Base-by-base conservation (phyloP, 1,140 invertebrate genomes). In the Pseudomyrmex dendroicus region DNA sequence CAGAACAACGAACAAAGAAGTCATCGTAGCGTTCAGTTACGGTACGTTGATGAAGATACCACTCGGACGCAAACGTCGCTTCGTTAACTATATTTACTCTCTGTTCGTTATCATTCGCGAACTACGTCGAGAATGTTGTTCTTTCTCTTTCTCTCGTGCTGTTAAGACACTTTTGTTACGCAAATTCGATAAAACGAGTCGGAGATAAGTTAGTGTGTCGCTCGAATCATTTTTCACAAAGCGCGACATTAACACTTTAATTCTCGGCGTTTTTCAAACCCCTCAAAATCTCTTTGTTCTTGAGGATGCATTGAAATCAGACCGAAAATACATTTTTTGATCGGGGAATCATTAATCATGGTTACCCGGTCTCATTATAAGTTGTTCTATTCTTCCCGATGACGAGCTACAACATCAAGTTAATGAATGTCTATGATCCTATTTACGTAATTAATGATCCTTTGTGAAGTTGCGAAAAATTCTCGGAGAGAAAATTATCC, bases 401-500 rank as follows among this genome's bases (percentile, higher is more conserved):
- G 76, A 78, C 66, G 57, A 59, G 76, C 66, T 80, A 48, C 76
- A 78, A 78, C 66, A 80, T 80, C 76, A 46, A 70, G 76, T 80
- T 80, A 80, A 80, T 80, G 64, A 80, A 80, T 80, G 64, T 80
- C 76, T 80, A 80, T 80, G 76, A 72, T 72, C 66, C 76, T 80
- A 61, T 80, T 80, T 80, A 70, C 44, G 20, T 80, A 80, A 80
- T 80, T 80, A 72, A 80, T 80, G 76, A 72, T 72, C 76, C 35
- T 35, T 35, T 35, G 35, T 59, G 76, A 72, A 20, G 44, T 61
- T 59, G 54, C 46, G 17, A 80, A 50, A 70, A 59, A 72, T 61
- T 0, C n/a, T 61, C 44, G 46, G 4, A 35, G 76, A 35, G 76
- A 25, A 72, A 70, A 80, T 80, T 59, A 68, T 80, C 56, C 66